phyloP scores from a whole-genome alignment of 2,113 vertebrate species.

The Ammodytes marinus region DNA sequence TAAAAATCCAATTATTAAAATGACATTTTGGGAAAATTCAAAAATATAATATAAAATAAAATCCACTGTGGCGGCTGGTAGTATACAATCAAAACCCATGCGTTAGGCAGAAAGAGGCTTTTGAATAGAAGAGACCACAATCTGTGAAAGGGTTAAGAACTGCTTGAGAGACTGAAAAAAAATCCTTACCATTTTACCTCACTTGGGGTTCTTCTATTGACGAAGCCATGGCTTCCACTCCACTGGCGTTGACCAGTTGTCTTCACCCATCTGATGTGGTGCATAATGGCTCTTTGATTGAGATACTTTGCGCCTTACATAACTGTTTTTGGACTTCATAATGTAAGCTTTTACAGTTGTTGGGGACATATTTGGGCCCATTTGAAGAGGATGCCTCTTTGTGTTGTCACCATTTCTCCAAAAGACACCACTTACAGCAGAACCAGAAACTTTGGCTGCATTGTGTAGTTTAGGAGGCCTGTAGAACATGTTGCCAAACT shows the following conservation, averaged over 20 bases:
- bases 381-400: conserved; percentile 2
- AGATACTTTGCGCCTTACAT: conserved; percentile 4
- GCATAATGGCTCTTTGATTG: conserved; percentile 32
- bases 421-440: not conserved
- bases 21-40: too few species aligned
- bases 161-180: not conserved
- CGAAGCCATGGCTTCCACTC: too few species aligned
- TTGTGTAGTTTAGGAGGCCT: not conserved
- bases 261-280: not conserved
- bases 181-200: conserved; percentile 15
- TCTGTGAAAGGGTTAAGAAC: too few species aligned
- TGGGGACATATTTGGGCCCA: not conserved
- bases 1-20: too few species aligned
- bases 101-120: too few species aligned
- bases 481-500: not conserved
- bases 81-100: too few species aligned
- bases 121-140: too few species aligned
- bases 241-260: not conserved
- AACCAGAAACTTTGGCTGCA: conserved; percentile 4
- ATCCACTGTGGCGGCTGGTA: too few species aligned
- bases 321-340: conserved; percentile 39
- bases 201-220: too few species aligned
- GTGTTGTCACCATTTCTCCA: conserved; percentile 11
- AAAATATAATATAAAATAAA: too few species aligned
- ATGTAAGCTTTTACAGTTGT: not conserved